These are phyloP conservation scores for Coregonus clupeaformis DNA, from an alignment of 2,113 vertebrate genomes.

Conservation along the genomic window DNA sequence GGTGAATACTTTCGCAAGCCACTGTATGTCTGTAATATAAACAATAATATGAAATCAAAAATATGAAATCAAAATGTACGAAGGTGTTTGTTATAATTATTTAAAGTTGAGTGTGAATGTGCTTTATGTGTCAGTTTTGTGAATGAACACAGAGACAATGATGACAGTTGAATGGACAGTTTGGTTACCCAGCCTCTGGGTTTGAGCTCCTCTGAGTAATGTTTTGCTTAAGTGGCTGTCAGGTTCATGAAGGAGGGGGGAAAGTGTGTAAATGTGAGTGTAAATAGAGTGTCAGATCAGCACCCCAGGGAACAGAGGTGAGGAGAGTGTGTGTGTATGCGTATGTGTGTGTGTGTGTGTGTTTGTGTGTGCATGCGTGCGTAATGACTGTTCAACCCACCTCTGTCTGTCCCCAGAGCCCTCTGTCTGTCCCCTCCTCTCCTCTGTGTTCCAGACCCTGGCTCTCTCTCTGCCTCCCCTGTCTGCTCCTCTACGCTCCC, in stretches of 20 bases:
- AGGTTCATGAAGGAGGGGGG: conserved; percentile 70
- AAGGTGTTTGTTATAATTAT: background rate
- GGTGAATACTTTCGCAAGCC: too few relatives aligned
- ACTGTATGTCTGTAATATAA: too few relatives aligned
- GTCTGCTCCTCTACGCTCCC: conserved; percentile 25
- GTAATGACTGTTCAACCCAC: conserved; percentile 72
- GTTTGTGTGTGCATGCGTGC: conserved; percentile 15
- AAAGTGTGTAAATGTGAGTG: conserved; percentile 73
- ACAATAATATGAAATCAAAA: background rate
- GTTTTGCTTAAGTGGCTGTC: conserved; percentile 75
- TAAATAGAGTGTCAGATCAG: conserved; percentile 76
- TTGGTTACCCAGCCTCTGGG: conserved; percentile 59
- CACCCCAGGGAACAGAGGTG: conserved; percentile 71
- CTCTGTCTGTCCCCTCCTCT: conserved; percentile 14
- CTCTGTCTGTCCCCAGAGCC: conserved; percentile 68
- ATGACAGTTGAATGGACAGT: conserved; percentile 57
- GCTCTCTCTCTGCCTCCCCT: conserved; percentile 7
- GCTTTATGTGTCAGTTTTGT: conserved; percentile 3
- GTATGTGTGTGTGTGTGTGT: conserved; percentile 3
- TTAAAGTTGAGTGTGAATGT: background rate
- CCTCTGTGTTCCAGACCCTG: background rate
- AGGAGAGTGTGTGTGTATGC: conserved; percentile 37
- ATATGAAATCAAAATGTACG: background rate
- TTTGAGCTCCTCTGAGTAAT: conserved; percentile 69
- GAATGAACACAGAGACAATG: conserved; percentile 65